Conservation (phyloP, 1,140 invertebrate species). For the Neoseiulus cucumeris region DNA sequence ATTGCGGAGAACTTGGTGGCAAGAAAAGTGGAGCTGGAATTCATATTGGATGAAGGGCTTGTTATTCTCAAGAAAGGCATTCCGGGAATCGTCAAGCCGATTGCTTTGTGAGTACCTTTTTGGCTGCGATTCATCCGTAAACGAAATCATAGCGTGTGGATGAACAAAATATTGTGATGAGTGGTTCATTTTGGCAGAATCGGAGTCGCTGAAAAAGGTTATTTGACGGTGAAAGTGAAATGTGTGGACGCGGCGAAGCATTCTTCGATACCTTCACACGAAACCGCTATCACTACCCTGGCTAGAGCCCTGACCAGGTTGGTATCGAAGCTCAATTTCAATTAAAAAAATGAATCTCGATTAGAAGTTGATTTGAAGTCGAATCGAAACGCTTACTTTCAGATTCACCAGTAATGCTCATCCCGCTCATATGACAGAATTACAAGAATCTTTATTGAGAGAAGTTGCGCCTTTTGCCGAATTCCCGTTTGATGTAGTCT, state of each 20-base stretch:
- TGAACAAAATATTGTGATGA: too few species aligned
- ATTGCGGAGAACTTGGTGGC: slow-evolving; percentile 27
- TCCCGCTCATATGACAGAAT: slow-evolving; percentile 31
- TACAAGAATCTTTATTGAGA: slow-evolving; percentile 30
- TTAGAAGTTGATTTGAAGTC: slow-evolving; percentile 25
- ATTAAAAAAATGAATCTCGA: background rate
- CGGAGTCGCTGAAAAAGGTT: slow-evolving; percentile 36
- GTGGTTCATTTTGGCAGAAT: slow-evolving; percentile 24
- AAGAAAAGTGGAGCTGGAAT: slow-evolving; percentile 31
- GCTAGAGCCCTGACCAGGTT: slow-evolving; percentile 32
- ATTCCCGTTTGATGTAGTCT: slow-evolving; percentile 27
- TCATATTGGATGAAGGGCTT: slow-evolving; percentile 36
- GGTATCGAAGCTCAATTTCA: background rate
- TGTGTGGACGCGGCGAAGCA: slow-evolving; percentile 31
- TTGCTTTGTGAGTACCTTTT: slow-evolving; percentile 27
- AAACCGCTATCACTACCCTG: slow-evolving; percentile 33
- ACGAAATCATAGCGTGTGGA: too few species aligned
- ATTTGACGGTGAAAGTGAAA: slow-evolving; percentile 28
- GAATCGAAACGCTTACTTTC: background rate
- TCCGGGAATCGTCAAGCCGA: slow-evolving; percentile 27
- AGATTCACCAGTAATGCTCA: slow-evolving; percentile 24
- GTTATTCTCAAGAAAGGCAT: slow-evolving; percentile 28
- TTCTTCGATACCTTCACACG: slow-evolving; percentile 34
- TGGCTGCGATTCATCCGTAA: too few species aligned
- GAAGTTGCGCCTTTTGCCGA: slow-evolving; percentile 24